Evolutionary conservation across 2,797 vertebrate species (phyloP).

Genomic region (Threskiornis aethiopicus): DNA sequence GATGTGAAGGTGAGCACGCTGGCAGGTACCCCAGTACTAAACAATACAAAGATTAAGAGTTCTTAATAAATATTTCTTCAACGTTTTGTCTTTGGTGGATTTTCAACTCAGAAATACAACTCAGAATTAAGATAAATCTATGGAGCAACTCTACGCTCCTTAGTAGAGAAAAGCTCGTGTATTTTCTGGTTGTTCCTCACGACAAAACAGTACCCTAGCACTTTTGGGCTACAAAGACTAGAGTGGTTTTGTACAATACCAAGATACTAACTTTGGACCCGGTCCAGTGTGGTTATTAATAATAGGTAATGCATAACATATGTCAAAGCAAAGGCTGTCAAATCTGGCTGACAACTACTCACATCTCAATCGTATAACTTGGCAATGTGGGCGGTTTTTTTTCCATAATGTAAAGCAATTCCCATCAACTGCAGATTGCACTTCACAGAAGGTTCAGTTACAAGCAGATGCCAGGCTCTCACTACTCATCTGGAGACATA

Average conservation of each 20-base stretch:
- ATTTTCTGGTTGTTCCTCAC: not conserved
- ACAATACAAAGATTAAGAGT: not conserved
- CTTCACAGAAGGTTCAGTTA: constrained; percentile 47
- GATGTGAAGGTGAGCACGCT: not conserved
- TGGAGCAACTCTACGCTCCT: not conserved
- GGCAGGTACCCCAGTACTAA: not conserved
- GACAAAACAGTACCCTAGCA: not conserved
- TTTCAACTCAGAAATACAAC: not conserved
- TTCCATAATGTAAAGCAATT: not conserved
- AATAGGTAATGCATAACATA: constrained; percentile 14
- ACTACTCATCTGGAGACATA: constrained; percentile 4
- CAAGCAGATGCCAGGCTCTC: constrained; percentile 38
- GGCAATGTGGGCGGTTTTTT: not conserved
- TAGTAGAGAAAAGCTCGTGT: not conserved
- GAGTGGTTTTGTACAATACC: not conserved
- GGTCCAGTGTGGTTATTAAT: not conserved
- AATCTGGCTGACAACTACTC: constrained; percentile 25
- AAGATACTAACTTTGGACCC: not conserved
- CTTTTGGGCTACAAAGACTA: not conserved
- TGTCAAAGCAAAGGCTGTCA: constrained; percentile 43
- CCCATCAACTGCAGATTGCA: constrained; percentile 37
- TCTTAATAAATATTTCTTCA: not conserved
- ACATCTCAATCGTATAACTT: not conserved
- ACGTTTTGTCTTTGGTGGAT: not conserved
- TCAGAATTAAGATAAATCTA: not conserved